These are phyloP conservation scores for Drosophila santomea DNA, from an alignment of 1,140 invertebrate genomes.

Conservation along the genomic window DNA sequence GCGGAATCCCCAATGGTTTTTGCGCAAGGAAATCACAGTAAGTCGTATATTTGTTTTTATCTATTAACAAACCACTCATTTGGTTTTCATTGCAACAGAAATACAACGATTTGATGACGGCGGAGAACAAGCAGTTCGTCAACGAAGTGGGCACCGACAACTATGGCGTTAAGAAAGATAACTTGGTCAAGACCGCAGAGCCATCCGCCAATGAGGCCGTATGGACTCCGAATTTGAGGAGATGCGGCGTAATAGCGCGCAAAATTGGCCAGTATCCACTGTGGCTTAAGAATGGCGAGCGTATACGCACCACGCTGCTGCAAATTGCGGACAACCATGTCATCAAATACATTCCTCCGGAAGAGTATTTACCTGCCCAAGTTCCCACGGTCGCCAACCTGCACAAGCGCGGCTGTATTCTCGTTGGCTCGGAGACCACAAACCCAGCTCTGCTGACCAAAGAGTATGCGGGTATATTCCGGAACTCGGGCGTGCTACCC, in stretches of 20 bases:
- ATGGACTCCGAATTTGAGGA: slow-evolving; percentile 88
- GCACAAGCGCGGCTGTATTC: slow-evolving; percentile 88
- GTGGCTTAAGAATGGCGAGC: slow-evolving; percentile 95
- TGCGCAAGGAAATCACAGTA: slow-evolving; percentile 86
- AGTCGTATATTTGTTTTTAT: slow-evolving; percentile 35
- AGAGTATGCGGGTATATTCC: slow-evolving; percentile 95
- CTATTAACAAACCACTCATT: not conserved
- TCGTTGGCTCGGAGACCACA: slow-evolving; percentile 95
- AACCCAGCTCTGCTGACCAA: slow-evolving; percentile 95
- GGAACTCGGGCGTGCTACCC: slow-evolving; percentile 93
- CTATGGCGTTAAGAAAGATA: slow-evolving; percentile 85
- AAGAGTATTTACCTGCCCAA: slow-evolving; percentile 88
- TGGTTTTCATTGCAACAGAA: slow-evolving; percentile 7
- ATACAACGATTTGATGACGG: slow-evolving; percentile 89
- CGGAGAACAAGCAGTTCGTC: slow-evolving; percentile 93
- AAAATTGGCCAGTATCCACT: slow-evolving; percentile 97
- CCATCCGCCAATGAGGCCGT: slow-evolving; percentile 84
- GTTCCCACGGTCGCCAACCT: slow-evolving; percentile 78
- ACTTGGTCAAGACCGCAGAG: slow-evolving; percentile 86
- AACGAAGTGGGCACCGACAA: slow-evolving; percentile 91
- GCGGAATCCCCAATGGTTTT: slow-evolving; percentile 87
- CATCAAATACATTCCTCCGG: slow-evolving; percentile 95
- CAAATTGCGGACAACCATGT: slow-evolving; percentile 98
- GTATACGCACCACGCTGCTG: slow-evolving; percentile 91
- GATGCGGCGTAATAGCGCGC: slow-evolving; percentile 94